Evolutionary conservation across 2,888 invertebrate genomes (phyloP).

Genomic region (Diploptera punctata): DNA sequence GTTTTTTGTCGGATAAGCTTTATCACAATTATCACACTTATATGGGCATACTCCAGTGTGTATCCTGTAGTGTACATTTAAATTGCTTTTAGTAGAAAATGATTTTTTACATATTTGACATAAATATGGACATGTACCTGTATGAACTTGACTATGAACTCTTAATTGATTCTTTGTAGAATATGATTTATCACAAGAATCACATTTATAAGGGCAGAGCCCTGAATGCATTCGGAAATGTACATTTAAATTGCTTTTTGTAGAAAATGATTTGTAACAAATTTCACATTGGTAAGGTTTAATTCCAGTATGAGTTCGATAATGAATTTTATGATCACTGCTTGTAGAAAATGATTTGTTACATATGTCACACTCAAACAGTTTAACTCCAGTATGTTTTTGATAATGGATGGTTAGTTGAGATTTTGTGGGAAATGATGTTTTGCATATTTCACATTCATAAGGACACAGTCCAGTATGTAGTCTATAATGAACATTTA

Average conservation of each 20-base stretch:
- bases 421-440: too few species aligned
- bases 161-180: background rate
- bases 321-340: background rate
- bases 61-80: background rate
- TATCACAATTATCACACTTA: background rate
- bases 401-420: too few species aligned
- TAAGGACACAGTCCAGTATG: too few species aligned
- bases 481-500: too few species aligned
- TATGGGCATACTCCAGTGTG: background rate
- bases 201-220: background rate
- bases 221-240: background rate
- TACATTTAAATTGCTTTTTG: background rate
- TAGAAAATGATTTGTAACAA: background rate
- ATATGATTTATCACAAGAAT: background rate
- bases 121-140: background rate
- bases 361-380: background rate
- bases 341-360: background rate
- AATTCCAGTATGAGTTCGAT: background rate
- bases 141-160: background rate
- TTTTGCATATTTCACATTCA: too few species aligned
- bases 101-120: background rate
- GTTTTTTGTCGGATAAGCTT: background rate
- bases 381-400: background rate
- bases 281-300: background rate
- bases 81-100: background rate